phyloP scores from a whole-genome alignment of 37 sponge, comb jelly and placozoan species.

The Aplysina aerophoba region DNA sequence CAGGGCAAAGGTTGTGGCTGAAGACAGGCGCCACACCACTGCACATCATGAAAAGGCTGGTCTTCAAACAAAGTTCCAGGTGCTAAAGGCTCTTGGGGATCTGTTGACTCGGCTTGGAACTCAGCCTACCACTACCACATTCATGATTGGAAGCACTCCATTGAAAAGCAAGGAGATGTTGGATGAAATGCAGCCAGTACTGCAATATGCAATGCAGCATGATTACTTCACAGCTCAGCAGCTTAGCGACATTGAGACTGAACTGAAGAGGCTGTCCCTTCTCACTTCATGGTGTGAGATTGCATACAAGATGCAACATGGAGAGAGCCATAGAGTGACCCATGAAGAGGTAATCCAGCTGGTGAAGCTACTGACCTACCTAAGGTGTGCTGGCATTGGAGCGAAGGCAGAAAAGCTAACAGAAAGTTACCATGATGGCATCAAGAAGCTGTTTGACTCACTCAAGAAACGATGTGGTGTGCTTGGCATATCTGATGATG shows the following conservation, averaged over 20 bases:
- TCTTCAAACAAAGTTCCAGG: background rate
- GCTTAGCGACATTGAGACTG: constrained; percentile 45
- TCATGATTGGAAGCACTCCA: background rate
- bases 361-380: background rate
- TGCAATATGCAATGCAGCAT: background rate
- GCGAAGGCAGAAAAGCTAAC: constrained; percentile 28
- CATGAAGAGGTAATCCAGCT: background rate
- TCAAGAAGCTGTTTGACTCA: constrained; percentile 4
- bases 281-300: constrained; percentile 26
- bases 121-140: no score
- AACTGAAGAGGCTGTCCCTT: constrained; percentile 43
- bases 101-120: background rate
- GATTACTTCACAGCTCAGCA: constrained; percentile 55
- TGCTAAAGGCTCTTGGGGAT: background rate
- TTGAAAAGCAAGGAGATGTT: constrained; percentile 18
- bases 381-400: background rate
- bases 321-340: background rate
- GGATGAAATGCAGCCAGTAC: background rate
- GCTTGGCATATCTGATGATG: constrained; percentile 62
- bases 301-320: background rate
- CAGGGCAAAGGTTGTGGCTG: no score
- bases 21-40: background rate
- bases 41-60: background rate
- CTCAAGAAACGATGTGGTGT: constrained; percentile 48
- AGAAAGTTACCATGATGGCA: constrained; percentile 23